phyloP scores from a whole-genome alignment of 1,140 invertebrate species.

The Cyrtorhinus lividipennis region DNA sequence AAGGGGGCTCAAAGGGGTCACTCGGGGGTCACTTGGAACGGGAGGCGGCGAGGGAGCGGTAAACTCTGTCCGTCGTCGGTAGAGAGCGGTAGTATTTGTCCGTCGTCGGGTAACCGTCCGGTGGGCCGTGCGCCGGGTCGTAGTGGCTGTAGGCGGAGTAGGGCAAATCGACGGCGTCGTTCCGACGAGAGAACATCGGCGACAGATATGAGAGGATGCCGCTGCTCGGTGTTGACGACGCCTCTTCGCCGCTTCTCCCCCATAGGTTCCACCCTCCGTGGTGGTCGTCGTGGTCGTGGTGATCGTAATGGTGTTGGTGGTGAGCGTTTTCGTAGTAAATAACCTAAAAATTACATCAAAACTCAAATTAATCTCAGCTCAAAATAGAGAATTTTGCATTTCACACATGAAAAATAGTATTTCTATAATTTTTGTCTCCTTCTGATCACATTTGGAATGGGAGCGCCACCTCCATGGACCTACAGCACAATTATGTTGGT shows the following conservation, averaged over 20 bases:
- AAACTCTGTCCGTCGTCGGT: too few relatives aligned
- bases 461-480: too few relatives aligned
- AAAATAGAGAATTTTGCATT: background rate
- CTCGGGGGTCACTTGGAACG: too few relatives aligned
- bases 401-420: too few relatives aligned
- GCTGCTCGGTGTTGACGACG: background rate
- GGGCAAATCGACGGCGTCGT: background rate
- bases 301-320: constrained; percentile 26
- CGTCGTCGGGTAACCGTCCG: too few relatives aligned
- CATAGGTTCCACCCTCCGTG: constrained; percentile 24
- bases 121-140: background rate
- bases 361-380: too few relatives aligned
- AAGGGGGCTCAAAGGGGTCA: too few relatives aligned
- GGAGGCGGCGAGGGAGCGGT: too few relatives aligned
- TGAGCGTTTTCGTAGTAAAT: constrained; percentile 28
- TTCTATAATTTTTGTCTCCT: too few relatives aligned
- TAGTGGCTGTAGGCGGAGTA: background rate
- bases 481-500: too few relatives aligned
- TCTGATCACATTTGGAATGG: too few relatives aligned
- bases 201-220: background rate
- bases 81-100: background rate
- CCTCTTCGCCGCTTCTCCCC: constrained; percentile 24
- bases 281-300: constrained; percentile 24
- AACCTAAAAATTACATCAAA: constrained; percentile 23
- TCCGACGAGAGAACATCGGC: background rate